Conservation (phyloP, 2,113 vertebrate species). For the Callopanchax toddi region DNA sequence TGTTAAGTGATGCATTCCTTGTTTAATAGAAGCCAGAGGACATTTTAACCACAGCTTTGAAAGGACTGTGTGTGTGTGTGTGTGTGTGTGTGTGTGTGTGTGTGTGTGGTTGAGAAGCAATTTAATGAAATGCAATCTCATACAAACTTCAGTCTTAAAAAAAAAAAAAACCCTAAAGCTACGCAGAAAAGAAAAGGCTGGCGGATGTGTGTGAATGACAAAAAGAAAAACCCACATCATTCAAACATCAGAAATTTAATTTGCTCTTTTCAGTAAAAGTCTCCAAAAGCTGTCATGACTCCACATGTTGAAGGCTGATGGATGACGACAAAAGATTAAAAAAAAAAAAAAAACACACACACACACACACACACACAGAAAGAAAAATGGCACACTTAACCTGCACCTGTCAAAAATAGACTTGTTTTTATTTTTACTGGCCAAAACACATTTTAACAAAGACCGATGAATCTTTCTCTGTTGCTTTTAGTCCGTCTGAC, state of each 20-base stretch:
- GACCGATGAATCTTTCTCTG: background rate
- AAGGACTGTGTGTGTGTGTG: conserved; percentile 3
- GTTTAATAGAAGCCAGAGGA: conserved; percentile 65
- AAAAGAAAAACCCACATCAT: background rate
- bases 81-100: conserved; percentile 3
- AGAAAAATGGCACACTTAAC: conserved; percentile 10
- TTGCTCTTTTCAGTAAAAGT: background rate
- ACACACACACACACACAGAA: no score
- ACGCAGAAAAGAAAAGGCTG: no score
- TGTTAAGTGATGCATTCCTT: conserved; percentile 70
- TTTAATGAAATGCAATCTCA: no score
- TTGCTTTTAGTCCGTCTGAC: background rate
- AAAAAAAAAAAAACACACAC: no score
- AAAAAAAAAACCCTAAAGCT: no score
- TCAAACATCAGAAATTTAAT: background rate
- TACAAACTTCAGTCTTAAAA: no score
- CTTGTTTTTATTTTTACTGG: conserved; percentile 32
- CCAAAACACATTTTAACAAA: conserved; percentile 1
- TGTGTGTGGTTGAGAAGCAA: no score
- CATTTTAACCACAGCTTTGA: conserved; percentile 28
- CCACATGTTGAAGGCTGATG: background rate
- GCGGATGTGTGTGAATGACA: conserved; percentile 10
- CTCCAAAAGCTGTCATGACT: background rate
- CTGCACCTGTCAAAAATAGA: conserved; percentile 1
- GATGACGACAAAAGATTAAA: conserved; percentile 17